Conservation (phyloP, 2,797 vertebrate species). For the Neosilurus hyrtlii region DNA sequence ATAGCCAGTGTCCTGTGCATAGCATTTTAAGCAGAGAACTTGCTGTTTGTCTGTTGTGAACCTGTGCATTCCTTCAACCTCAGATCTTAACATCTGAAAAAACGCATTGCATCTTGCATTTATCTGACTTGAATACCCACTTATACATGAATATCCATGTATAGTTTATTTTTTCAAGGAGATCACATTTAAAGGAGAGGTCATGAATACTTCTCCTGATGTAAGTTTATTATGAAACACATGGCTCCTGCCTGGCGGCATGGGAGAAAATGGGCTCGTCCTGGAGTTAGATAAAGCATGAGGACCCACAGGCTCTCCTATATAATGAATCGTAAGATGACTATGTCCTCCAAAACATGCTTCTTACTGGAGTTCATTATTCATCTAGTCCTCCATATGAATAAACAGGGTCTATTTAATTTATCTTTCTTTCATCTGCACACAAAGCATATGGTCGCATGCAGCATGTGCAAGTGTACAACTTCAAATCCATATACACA, state of each 20-base stretch:
- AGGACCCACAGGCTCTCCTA: slow-evolving; percentile 70
- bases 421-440: slow-evolving; percentile 62
- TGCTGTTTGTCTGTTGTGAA: neutral
- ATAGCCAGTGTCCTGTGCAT: neutral
- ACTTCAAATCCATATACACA: slow-evolving; percentile 28
- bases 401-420: slow-evolving; percentile 75
- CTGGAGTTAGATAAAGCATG: slow-evolving; percentile 71
- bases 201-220: slow-evolving; percentile 60
- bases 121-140: slow-evolving; percentile 19
- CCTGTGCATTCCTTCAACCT: neutral
- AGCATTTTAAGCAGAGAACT: neutral
- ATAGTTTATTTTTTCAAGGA: slow-evolving; percentile 48
- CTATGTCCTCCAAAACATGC: slow-evolving; percentile 62
- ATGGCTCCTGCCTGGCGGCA: slow-evolving; percentile 59
- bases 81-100: slow-evolving; percentile 5
- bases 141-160: slow-evolving; percentile 42
- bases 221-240: slow-evolving; percentile 63
- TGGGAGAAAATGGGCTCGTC: slow-evolving; percentile 62
- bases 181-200: slow-evolving; percentile 48
- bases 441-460: slow-evolving; percentile 56
- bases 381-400: slow-evolving; percentile 75
- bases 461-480: slow-evolving; percentile 32
- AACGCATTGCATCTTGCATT: slow-evolving; percentile 14
- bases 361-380: slow-evolving; percentile 59
- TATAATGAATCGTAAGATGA: slow-evolving; percentile 68